Evolutionary conservation across 2,888 invertebrate species (phyloP).

Genomic region (Teinopalpus imperialis): DNA sequence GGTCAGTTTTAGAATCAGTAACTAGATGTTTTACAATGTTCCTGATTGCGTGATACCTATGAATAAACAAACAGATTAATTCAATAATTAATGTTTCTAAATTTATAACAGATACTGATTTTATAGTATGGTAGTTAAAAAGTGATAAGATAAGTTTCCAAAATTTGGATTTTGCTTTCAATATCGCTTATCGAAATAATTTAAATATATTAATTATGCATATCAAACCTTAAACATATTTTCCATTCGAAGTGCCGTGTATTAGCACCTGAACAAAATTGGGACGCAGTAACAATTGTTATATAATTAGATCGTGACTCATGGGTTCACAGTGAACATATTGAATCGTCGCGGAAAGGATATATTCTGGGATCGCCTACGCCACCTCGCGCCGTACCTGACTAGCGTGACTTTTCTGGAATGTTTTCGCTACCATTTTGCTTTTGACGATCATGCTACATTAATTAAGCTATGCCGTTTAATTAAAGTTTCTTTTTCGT

Average conservation of each 20-base stretch:
- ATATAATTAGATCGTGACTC: constrained; percentile 74
- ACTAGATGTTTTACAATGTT: not conserved
- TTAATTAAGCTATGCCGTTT: too few relatives aligned
- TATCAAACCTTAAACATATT: constrained; percentile 46
- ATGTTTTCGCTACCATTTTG: constrained; percentile 9
- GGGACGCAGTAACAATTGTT: constrained; percentile 59
- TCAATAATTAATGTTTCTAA: too few relatives aligned
- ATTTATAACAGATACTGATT: too few relatives aligned
- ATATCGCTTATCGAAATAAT: too few relatives aligned
- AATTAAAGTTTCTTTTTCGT: too few relatives aligned
- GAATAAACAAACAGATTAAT: too few relatives aligned
- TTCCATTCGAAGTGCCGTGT: constrained; percentile 29
- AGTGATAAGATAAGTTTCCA: too few relatives aligned
- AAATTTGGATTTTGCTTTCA: too few relatives aligned
- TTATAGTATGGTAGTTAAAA: too few relatives aligned
- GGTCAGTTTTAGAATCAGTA: constrained; percentile 42
- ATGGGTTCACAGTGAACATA: constrained; percentile 59
- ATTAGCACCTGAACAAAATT: constrained; percentile 38
- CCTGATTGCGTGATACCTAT: not conserved
- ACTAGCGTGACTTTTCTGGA: constrained; percentile 11
- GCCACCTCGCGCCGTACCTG: constrained; percentile 24
- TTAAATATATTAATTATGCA: too few relatives aligned
- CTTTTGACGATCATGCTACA: too few relatives aligned
- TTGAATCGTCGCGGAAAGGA: constrained; percentile 56
- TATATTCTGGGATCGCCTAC: constrained; percentile 69